Base-by-base conservation (phyloP, 2,113 vertebrate species). In the Apodemus sylvaticus region DNA sequence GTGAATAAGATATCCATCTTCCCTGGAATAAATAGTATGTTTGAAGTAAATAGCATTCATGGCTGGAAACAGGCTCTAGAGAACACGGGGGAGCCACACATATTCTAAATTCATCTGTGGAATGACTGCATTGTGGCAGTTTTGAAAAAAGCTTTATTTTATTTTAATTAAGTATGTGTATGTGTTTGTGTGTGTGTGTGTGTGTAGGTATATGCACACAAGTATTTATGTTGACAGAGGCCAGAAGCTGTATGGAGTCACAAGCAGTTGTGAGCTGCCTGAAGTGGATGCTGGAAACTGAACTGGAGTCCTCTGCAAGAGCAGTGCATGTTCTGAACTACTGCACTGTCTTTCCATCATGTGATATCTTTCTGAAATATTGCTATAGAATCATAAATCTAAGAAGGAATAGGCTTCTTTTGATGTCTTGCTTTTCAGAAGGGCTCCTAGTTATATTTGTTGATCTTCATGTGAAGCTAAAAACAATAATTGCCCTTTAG, bases 381-480 rank as follows among this genome's bases (percentile, higher is more conserved):
- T 66, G 62, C 31, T 77, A 9, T 85, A 1, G 42, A 62, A 42
- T 83, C 24, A 31, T 64, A 51, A 78, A 19, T 68, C 3, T 73
- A 70, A 22, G 70, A 9, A 74, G 48, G 71, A 86, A 81, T 48
- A 77, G 34, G 31, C 14, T 94, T 16, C 55, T 60, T 82, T 74
- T 82, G 29, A 62, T 31, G 2, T 60, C 74, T n/a, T 90, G 31
- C 71, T 89, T 97, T 97, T 45, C 92, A 90, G 87, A 94, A 62
- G 48, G 55, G 58, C 58, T 58, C 55, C 74, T 90, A 26, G 86
- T 1, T 39, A 58, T 96, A 62, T 82, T 96, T 85, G 58, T 45
- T 86, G 53, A 82, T 53, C 60, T 88, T 92, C 6, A 39, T 92
- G 45, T 91, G 36, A 73, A 90, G 82, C 36, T 62, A 90, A 53